Evolutionary conservation across 53 echinoderm and acorn worm species (phyloP), one percentile per base, ranked within the genome.

Genomic region (Echinarachnius parma): DNA sequence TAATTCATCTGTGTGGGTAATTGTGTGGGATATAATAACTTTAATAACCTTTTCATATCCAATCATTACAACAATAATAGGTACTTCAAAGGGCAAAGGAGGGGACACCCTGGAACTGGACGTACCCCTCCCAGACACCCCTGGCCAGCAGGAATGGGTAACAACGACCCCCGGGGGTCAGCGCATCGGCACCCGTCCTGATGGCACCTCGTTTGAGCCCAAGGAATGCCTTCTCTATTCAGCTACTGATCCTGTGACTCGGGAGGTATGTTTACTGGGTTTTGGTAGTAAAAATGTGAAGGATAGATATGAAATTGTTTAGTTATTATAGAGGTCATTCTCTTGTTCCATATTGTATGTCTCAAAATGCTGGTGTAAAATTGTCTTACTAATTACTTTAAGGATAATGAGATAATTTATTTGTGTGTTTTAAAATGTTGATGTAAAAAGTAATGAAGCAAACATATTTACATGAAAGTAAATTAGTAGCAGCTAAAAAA

Each of bases 221-320:
- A 84, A 66, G 29, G 64, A 84, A 11, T 91, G 84, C 47, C 82
- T 96, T 84, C 55, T 90, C 21, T 96, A 84, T 74, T 78, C 82
- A 3, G 96, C 96, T n/a, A 91, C 79, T 4, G 96, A 96, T 33
- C 96, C 96, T 9, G 80, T 96, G 35, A 85, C 96, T 15, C 62
- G 77, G 27, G 96, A 96, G 85, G 96, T 96, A 59, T 62, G 76
- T 59, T n/a, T n/a, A n/a, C n/a, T n/a, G n/a, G n/a, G n/a, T n/a
- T 4, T 21, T n/a, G n/a, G n/a, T n/a, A n/a, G n/a, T n/a, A n/a
- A n/a, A n/a, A n/a, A n/a, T n/a, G n/a, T n/a, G n/a, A n/a, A n/a
- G n/a, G n/a, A n/a, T n/a, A 42, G 13, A 42, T 42, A 9, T 42
- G 13, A 42, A 42, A 42, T 42, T 7, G 8, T 42, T 42, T 42